Base-by-base conservation (phyloP, 2,113 vertebrate species). In the Prionailurus bengalensis region DNA sequence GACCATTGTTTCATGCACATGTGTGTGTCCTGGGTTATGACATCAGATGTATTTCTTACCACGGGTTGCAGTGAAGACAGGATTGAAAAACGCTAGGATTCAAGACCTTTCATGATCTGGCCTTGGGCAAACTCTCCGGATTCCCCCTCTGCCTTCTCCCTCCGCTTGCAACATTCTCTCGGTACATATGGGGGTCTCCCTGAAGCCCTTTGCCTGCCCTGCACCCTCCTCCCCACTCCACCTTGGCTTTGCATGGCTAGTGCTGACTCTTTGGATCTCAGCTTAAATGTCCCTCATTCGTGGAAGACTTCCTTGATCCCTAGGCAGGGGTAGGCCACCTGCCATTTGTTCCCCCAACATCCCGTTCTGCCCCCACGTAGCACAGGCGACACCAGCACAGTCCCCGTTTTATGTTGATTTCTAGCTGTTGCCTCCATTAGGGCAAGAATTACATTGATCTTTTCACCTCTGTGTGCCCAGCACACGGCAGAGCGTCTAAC, bases 201-300 rank as follows among this genome's bases (percentile, higher is more conserved):
- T 33, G 23, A 23, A 79, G 45, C 10, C 19, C 82, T 45, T n/a
- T 91, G 58, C 42, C 29, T 48, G 36, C 36, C 1, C 16, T 4
- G 3, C 0, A 7, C 36, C 4, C 39, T 4, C 17, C 9, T 16
- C 4, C 33, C 11, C 13, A 14, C 33, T 12, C 33, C 1, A 6
- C 10, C 36, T 33, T 71, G 14, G 45, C 23, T 58, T 68, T 45
- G 25, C 3, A 27, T 3, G 19, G 42, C 68, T 42, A 61, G 13
- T 82, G 45, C 16, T 66, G 27, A 11, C 33, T 74, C 55, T 86
- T 87, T 45, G 31, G 51, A 42, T 63, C 48, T 88, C 58, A 51
- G 16, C 65, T 81, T 65, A 55, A 70, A 45, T 65, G n/a, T 53
- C 45, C 8, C 45, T 92, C 45, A 45, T 21, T 81, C n/a, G 2